These are phyloP conservation scores for Lydus trimaculatus DNA, from an alignment of 2,888 invertebrate genomes.

Conservation along the genomic window DNA sequence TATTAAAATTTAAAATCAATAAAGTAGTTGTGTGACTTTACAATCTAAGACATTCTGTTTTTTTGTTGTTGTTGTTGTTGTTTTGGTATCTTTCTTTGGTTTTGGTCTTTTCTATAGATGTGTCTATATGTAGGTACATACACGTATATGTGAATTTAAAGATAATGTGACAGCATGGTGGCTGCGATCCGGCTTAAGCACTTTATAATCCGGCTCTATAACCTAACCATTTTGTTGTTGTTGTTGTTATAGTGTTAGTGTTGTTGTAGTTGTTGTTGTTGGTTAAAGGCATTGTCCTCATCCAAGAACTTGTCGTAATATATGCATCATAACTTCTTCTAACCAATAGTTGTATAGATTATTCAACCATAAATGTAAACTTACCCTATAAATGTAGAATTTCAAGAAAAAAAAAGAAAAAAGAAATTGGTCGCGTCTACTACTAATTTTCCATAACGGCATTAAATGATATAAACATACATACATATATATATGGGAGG, in stretches of 20 bases:
- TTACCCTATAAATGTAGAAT: neutral
- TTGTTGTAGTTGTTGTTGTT: neutral
- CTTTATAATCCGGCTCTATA: constrained; percentile 17
- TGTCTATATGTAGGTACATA: neutral
- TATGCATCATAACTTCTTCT: constrained; percentile 6
- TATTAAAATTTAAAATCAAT: constrained; percentile 9
- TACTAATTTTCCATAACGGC: neutral
- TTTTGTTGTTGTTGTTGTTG: too few species aligned
- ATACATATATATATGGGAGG: too few species aligned
- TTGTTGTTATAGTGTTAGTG: neutral
- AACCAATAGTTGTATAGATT: neutral
- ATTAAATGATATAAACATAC: constrained; percentile 38
- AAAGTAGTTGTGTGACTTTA: neutral
- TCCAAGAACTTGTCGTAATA: constrained; percentile 6
- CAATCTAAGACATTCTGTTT: neutral
- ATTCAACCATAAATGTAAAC: neutral
- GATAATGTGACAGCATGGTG: constrained; percentile 16
- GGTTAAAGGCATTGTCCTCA: constrained; percentile 8
- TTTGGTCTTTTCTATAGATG: neutral
- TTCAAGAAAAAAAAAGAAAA: neutral
- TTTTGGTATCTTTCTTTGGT: neutral
- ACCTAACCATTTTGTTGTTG: constrained; percentile 10
- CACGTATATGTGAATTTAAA: constrained; percentile 6
- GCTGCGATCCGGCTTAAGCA: constrained; percentile 16
- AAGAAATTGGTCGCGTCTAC: neutral